Percentiles rank a stretch among this genome's conserved stretches.
Conservation (phyloP, 2,888 invertebrate genomes). For the Petrophora chlorosata region DNA sequence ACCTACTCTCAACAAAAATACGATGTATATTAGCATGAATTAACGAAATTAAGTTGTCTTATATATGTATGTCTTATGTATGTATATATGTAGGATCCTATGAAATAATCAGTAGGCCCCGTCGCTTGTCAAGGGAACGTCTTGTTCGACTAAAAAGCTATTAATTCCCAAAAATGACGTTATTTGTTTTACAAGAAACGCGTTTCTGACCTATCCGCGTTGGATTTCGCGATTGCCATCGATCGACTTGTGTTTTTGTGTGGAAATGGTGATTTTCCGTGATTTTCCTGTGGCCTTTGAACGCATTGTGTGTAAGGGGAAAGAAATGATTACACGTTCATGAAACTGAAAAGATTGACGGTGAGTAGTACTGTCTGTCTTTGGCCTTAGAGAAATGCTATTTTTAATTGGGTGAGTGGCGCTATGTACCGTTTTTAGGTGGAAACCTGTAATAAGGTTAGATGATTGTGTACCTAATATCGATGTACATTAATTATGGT, state of each 20-base stretch:
- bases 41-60: conserved; percentile 56
- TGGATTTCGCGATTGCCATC: not conserved
- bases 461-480: no score
- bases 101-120: conserved; percentile 77
- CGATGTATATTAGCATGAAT: conserved; percentile 35
- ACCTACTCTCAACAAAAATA: conserved; percentile 12
- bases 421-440: conserved; percentile 2
- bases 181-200: conserved; percentile 21
- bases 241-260: not conserved
- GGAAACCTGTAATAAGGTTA: conserved; percentile 7
- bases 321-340: conserved; percentile 28
- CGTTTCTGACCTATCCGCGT: conserved; percentile 13
- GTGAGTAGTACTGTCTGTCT: conserved; percentile 24
- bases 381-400: not conserved
- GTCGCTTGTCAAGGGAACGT: conserved; percentile 32
- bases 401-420: conserved; percentile 22
- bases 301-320: conserved; percentile 20
- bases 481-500: no score
- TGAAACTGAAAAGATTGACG: conserved; percentile 33
- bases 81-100: conserved; percentile 53
- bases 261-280: conserved; percentile 12
- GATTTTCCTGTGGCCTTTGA: conserved; percentile 12
- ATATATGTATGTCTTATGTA: conserved; percentile 67
- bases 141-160: conserved; percentile 20
- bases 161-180: conserved; percentile 30